Conservation (phyloP, 2,797 vertebrate genomes). For the Rhincodon typus region DNA sequence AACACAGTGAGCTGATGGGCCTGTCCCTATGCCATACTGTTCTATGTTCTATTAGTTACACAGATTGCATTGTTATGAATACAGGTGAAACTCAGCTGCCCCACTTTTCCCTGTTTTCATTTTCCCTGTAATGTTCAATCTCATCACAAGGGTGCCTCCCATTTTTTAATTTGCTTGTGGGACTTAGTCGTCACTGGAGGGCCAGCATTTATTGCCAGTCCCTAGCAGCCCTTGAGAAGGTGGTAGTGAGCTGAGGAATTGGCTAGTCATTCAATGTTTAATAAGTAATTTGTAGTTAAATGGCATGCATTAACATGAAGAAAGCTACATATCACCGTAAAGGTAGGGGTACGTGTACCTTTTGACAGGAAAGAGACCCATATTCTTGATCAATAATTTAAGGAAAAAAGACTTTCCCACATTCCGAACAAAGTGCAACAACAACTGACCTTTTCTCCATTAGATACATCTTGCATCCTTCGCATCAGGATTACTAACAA, state of each 20-base stretch:
- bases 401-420: background rate
- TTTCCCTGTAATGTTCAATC: too few relatives aligned
- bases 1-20: too few relatives aligned
- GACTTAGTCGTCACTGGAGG: too few relatives aligned
- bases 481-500: background rate
- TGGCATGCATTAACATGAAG: background rate
- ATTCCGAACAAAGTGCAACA: background rate
- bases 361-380: background rate
- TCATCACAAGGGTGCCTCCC: too few relatives aligned
- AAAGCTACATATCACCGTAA: background rate
- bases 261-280: background rate
- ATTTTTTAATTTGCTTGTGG: too few relatives aligned
- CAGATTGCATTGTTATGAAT: too few relatives aligned
- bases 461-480: background rate
- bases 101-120: too few relatives aligned
- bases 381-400: conserved; percentile 1
- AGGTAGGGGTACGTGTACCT: background rate
- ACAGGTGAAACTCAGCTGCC: too few relatives aligned
- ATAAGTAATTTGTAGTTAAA: background rate
- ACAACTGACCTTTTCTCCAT: background rate
- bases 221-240: too few relatives aligned
- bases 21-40: too few relatives aligned
- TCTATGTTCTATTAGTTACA: too few relatives aligned
- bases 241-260: background rate
- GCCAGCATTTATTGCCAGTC: too few relatives aligned